Evolutionary conservation across 2,888 invertebrate genomes (phyloP).

Genomic region (Hirtodrosophila alboralis): DNA sequence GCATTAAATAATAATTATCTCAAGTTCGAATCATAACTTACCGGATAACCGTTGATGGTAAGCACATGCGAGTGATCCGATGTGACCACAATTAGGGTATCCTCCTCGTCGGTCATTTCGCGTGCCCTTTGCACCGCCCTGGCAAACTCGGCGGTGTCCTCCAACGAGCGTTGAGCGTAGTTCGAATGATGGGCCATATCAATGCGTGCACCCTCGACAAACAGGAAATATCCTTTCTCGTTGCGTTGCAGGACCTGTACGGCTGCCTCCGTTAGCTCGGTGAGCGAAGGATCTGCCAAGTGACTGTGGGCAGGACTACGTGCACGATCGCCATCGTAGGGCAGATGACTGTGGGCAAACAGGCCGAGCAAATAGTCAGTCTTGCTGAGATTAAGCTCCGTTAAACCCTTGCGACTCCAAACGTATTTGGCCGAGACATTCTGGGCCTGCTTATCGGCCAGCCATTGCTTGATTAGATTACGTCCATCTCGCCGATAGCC

Average conservation of each 20-base stretch:
- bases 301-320: constrained; percentile 80
- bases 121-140: constrained; percentile 88
- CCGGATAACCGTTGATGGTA: constrained; percentile 90
- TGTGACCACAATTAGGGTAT: constrained; percentile 93
- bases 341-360: constrained; percentile 86
- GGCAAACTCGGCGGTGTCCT: constrained; percentile 92
- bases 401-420: constrained; percentile 80
- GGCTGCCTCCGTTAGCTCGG: constrained; percentile 88
- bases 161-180: constrained; percentile 88
- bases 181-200: constrained; percentile 87
- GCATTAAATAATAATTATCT: neutral
- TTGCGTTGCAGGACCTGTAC: constrained; percentile 87
- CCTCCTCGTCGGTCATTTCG: constrained; percentile 86
- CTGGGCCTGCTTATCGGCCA: constrained; percentile 70
- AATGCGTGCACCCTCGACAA: constrained; percentile 88
- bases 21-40: constrained; percentile 80
- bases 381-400: constrained; percentile 82
- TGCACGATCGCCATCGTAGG: constrained; percentile 86
- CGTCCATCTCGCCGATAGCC: constrained; percentile 87
- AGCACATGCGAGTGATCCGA: constrained; percentile 93
- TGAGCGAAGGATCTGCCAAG: constrained; percentile 87
- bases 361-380: constrained; percentile 87
- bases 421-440: constrained; percentile 82
- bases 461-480: constrained; percentile 89
- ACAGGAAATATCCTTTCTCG: constrained; percentile 89